Conservation (phyloP, 2,113 vertebrate genomes). For the Delphinapterus leucas region DNA sequence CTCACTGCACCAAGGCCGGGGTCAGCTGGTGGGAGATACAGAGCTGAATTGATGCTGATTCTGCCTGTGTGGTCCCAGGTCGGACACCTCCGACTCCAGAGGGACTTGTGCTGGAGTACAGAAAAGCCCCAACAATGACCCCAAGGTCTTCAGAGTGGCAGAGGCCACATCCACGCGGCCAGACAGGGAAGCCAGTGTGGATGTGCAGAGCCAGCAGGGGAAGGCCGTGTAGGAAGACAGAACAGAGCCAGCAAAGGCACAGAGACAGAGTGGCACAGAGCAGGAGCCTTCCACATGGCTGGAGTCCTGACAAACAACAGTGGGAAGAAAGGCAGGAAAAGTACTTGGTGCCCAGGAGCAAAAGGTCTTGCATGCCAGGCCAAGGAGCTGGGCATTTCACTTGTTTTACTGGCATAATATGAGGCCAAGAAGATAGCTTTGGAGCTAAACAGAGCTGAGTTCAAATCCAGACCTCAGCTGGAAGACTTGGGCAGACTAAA, state of each 20-base stretch:
- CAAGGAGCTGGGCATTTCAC: neutral
- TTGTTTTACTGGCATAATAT: neutral
- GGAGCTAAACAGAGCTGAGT: neutral
- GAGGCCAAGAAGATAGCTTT: neutral
- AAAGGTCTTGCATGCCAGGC: neutral
- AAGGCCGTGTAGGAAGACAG: neutral
- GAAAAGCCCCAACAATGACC: neutral
- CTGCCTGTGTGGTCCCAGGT: neutral
- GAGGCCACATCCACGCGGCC: fast-evolving
- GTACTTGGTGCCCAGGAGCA: neutral
- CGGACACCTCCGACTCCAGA: fast-evolving
- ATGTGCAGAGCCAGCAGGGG: fast-evolving
- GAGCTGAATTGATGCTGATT: neutral
- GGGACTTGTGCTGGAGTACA: neutral
- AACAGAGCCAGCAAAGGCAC: neutral
- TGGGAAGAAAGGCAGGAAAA: neutral
- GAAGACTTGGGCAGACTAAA: no score
- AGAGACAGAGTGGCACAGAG: neutral
- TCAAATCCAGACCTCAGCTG: neutral
- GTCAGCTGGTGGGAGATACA: neutral
- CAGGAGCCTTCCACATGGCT: fast-evolving
- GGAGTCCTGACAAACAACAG: fast-evolving
- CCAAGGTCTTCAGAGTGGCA: neutral
- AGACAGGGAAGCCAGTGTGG: neutral
- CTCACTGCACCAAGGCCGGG: neutral